phyloP scores from a whole-genome alignment of 2,888 invertebrate genomes.

The Buathra laborator region DNA sequence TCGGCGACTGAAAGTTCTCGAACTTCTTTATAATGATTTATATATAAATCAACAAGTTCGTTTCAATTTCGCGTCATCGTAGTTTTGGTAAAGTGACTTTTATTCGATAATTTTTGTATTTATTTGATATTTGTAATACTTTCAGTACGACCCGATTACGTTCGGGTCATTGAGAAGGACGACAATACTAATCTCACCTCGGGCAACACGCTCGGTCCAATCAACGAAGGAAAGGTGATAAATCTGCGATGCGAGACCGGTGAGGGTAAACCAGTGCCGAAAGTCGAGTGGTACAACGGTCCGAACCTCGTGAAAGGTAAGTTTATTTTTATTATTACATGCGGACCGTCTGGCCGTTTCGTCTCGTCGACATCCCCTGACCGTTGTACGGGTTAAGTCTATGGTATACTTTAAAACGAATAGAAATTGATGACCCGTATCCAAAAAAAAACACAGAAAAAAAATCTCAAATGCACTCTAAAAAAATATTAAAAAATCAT shows the following conservation, averaged over 20 bases:
- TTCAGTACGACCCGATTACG: constrained; percentile 93
- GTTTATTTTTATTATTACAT: constrained; percentile 46
- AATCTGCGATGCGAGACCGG: constrained; percentile 91
- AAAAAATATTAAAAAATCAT: no score
- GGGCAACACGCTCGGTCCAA: constrained; percentile 89
- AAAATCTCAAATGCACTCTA: no score
- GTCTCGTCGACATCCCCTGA: background rate
- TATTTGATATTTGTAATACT: constrained; percentile 80
- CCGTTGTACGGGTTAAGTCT: background rate
- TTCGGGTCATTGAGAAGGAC: constrained; percentile 90
- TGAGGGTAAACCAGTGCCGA: constrained; percentile 94
- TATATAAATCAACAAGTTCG: background rate
- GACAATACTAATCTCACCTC: constrained; percentile 87
- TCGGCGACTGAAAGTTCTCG: no score
- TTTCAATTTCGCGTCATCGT: background rate
- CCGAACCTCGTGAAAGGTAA: constrained; percentile 81
- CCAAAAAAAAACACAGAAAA: no score
- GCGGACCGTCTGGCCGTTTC: background rate
- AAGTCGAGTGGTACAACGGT: constrained; percentile 94
- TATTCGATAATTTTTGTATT: constrained; percentile 14
- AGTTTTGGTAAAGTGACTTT: background rate
- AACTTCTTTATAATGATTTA: background rate
- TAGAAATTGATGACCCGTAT: background rate
- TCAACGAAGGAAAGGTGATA: constrained; percentile 90
- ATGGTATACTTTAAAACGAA: background rate